Conservation (phyloP, 2,797 vertebrate species). For the Bovichtus diacanthus region DNA sequence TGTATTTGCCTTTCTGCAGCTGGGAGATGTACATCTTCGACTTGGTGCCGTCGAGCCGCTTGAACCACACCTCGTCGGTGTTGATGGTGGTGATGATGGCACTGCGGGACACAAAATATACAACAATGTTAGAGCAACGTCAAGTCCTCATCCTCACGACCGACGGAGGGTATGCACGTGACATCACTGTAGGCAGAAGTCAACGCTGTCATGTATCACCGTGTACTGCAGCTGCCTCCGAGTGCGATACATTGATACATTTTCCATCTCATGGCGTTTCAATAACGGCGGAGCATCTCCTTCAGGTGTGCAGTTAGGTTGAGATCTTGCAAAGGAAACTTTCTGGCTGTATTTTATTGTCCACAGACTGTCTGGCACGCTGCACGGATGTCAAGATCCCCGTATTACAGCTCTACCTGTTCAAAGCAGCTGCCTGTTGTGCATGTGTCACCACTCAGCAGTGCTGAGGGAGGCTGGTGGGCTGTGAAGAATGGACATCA, state of each 20-base stretch:
- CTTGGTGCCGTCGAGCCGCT: conserved; percentile 97
- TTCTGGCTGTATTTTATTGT: background rate
- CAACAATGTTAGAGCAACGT: background rate
- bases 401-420: background rate
- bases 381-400: background rate
- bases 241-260: too few relatives aligned
- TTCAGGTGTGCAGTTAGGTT: too few relatives aligned
- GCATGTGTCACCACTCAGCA: background rate
- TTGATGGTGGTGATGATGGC: conserved; percentile 98
- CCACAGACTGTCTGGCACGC: background rate
- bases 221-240: too few relatives aligned
- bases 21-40: conserved; percentile 99
- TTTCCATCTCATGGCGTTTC: too few relatives aligned
- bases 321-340: background rate
- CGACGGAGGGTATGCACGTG: background rate
- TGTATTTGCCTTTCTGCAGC: conserved; percentile 99
- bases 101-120: conserved; percentile 78
- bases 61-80: conserved; percentile 99
- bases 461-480: background rate
- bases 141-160: background rate
- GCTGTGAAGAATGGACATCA: conserved; percentile 6
- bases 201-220: background rate
- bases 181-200: background rate
- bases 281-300: too few relatives aligned
- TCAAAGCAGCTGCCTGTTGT: conserved; percentile 8